A percentile compares a stretch with the other conserved stretches of the same genome.
Evolutionary conservation across 2,888 invertebrate genomes (phyloP).

Genomic region (Perdita meconis): DNA sequence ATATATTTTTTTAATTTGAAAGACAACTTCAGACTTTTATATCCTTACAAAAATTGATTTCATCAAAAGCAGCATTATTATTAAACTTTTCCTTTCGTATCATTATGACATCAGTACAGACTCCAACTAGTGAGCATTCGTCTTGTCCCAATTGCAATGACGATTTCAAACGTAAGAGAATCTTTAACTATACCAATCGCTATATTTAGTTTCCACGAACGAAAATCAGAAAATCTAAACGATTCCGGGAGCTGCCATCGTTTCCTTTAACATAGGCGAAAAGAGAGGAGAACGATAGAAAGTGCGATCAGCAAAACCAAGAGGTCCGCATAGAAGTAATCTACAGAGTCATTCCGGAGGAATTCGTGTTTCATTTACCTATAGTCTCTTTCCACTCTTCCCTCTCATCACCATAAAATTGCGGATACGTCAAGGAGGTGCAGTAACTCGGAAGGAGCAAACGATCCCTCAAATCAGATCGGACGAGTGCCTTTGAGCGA

Average conservation of each 20-base stretch:
- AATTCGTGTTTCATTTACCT: conserved; percentile 26
- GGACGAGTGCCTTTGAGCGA: conserved; percentile 31
- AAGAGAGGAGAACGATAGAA: conserved; percentile 6
- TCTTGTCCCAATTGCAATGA: too few species aligned
- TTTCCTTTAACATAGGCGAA: not conserved
- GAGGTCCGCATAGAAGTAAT: conserved; percentile 10
- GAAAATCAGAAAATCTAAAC: not conserved
- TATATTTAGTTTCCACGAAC: too few species aligned
- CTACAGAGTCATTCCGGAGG: not conserved
- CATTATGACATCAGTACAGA: too few species aligned
- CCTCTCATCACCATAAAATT: conserved; percentile 36
- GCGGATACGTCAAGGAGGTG: conserved; percentile 26
- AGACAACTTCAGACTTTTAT: too few species aligned
- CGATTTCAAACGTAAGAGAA: too few species aligned
- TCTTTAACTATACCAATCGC: too few species aligned
- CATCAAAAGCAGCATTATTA: too few species aligned
- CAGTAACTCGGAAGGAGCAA: conserved; percentile 18
- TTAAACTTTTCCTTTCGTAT: too few species aligned
- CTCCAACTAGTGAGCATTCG: too few species aligned
- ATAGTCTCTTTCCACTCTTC: not conserved
- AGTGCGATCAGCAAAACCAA: conserved; percentile 6
- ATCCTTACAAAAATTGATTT: too few species aligned
- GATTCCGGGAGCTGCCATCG: too few species aligned
- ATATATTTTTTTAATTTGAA: too few species aligned
- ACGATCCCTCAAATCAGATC: conserved; percentile 52